Base-by-base conservation (phyloP, 2,113 vertebrate species). In the Pedionomus torquatus region DNA sequence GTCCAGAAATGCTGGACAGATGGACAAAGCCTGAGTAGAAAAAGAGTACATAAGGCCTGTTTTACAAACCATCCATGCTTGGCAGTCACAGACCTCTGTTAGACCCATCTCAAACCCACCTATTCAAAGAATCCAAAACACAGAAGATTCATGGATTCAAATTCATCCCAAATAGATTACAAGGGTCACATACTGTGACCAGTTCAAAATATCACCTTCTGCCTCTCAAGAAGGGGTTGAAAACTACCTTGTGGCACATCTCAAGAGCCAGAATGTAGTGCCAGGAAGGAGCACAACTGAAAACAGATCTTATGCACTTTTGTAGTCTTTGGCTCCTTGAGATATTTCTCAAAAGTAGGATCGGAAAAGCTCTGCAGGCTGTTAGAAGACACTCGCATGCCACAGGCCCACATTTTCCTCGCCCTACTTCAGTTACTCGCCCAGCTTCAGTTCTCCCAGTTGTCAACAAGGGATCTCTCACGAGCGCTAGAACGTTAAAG, bases 131-230 rank as follows among this genome's bases (percentile, higher is more conserved):
- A 64, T 17, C 7, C 17, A 60, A 76, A 39, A 8, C 7, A 3
- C 9, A 24, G 24, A 17, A 57, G 37, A 26, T 13, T 16, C 0
- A 0, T 7, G 11, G 63, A 60, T 58, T 57, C 26, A 37, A 26
- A 37, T 81, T 46, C 25, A 2, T 41, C 48, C 51, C 24, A 17
- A n/a, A 44, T 8, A 85, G 37, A 25, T 14, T 52, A 19, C 3
- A 54, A 80, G 31, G 16, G 33, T 33, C 37, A 25, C 0, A 1
- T 21, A 11, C 14, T 1, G 2, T 2, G 2, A 25, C 12, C 15
- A 44, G 15, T 37, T 89, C 5, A 2, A 18, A 13, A 61, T 39
- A 20, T 14, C 35, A 44, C 10, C 11, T 28, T 41, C 24, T 37
- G 10, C 12, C 19, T 43, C 58, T 25, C n/a, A 44, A 35, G 55